Conservation (phyloP, 2,888 invertebrate species). For the Neoscelio sp. region DNA sequence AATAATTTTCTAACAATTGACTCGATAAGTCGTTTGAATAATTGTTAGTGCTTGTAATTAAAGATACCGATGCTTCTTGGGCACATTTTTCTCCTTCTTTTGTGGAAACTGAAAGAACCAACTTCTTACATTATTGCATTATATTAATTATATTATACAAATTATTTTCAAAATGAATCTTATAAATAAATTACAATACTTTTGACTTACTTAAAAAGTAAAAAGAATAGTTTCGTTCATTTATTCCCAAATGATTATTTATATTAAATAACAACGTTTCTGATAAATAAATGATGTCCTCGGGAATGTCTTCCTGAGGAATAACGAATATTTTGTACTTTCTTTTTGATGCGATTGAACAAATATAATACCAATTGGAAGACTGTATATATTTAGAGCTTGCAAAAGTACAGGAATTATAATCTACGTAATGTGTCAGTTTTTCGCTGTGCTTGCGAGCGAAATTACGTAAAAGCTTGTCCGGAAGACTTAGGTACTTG, state of each 20-base stretch:
- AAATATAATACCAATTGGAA: slow-evolving; percentile 37
- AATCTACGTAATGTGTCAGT: slow-evolving; percentile 33
- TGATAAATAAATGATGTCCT: slow-evolving; percentile 73
- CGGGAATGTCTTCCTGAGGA: slow-evolving; percentile 59
- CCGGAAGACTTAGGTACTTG: slow-evolving; percentile 11
- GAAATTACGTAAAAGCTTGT: slow-evolving; percentile 1
- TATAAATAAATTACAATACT: too few relatives aligned
- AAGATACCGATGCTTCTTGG: slow-evolving; percentile 74
- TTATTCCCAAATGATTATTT: slow-evolving; percentile 67
- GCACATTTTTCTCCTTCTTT: slow-evolving; percentile 69
- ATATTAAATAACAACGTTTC: slow-evolving; percentile 76
- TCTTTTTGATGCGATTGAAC: slow-evolving; percentile 43
- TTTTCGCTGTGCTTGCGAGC: neutral
- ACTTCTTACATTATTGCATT: too few relatives aligned
- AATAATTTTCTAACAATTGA: slow-evolving; percentile 87
- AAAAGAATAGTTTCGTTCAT: slow-evolving; percentile 46
- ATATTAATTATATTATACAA: neutral
- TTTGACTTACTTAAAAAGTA: slow-evolving; percentile 79
- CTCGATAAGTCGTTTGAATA: slow-evolving; percentile 84
- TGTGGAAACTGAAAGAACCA: slow-evolving; percentile 73
- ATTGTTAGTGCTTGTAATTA: slow-evolving; percentile 74
- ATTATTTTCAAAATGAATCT: slow-evolving; percentile 5
- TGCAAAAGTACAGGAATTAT: slow-evolving; percentile 20
- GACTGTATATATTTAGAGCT: neutral
- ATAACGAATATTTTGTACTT: slow-evolving; percentile 76